Percentiles rank a stretch among this genome's conserved stretches.
Conservation (phyloP, 2,113 vertebrate species). For the Barbus barbus region DNA sequence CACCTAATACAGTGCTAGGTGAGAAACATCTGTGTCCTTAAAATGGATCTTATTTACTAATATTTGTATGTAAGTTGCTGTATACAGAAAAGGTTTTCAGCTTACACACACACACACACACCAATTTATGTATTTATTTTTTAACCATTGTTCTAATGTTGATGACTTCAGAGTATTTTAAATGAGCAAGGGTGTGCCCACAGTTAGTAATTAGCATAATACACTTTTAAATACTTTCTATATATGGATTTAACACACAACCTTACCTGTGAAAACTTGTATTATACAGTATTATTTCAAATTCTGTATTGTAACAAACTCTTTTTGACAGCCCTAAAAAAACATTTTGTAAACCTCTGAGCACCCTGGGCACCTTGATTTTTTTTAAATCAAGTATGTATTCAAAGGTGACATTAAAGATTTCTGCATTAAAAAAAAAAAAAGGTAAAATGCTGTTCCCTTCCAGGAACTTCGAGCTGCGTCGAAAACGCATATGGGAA, state of each 20-base stretch:
- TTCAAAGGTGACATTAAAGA: too few relatives aligned
- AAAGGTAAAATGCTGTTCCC: too few relatives aligned
- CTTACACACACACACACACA: not conserved
- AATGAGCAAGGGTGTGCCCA: not conserved
- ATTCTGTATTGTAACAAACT: not conserved
- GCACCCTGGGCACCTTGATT: too few relatives aligned
- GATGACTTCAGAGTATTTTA: not conserved
- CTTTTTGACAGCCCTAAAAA: too few relatives aligned
- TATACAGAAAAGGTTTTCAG: not conserved
- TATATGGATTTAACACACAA: not conserved
- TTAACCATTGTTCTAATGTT: not conserved
- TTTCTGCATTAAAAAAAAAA: too few relatives aligned
- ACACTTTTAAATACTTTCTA: not conserved
- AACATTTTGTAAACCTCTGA: too few relatives aligned
- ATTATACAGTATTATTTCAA: not conserved
- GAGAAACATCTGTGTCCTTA: conserved; percentile 1
- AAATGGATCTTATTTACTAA: conserved; percentile 8
- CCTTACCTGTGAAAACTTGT: not conserved
- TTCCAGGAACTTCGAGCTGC: too few relatives aligned
- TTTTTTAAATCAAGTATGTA: too few relatives aligned
- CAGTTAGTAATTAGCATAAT: not conserved
- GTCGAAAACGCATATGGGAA: too few relatives aligned
- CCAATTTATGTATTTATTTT: not conserved
- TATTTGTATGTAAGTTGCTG: not conserved
- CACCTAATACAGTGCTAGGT: not conserved